Evolutionary conservation across 2,113 vertebrate genomes (phyloP), one percentile per base, ranked within the genome.

Genomic region (Motacilla alba): DNA sequence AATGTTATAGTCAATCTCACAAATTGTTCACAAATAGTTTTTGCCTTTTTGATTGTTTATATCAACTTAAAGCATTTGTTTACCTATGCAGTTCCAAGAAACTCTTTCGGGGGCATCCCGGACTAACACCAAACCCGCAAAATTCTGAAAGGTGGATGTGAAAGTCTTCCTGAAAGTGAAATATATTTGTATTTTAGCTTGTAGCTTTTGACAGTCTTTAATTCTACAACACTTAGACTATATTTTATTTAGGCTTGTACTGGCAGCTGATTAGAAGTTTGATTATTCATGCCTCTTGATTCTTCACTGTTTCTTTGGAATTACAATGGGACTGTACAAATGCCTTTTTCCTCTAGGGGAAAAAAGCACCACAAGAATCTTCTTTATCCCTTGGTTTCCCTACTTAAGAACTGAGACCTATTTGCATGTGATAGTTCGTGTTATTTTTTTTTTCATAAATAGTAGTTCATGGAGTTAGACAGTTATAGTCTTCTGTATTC

Each of bases 221-320:
- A 79, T 82, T 88, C 41, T 73, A 1, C 75, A 83, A 49, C 46
- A 93, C 86, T 88, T 92, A 74, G 52, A 79, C 89, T 74, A 63
- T 53, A 26, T 41, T 92, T 95, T 6, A 0, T 81, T 92, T 89
- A 90, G 30, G 39, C 39, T 83, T 94, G 68, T 86, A 58, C 67
- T 90, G 63, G 52, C 52, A 85, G 26, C 50, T 93, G 83, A 90
- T 67, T 90, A 67, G 26, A 88, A 67, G 31, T 31, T 83, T 90
- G 33, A 90, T 68, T 91, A 87, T 89, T 95, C 73, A 74, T 95
- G 83, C 62, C 49, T 96, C 39, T 86, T 90, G 59, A 85, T 88
- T 81, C 33, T 77, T 95, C 31, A 50, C 33, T 21, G 1, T 83
- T 88, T 92, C 69, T 83, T 62, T 89, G 60, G 59, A 86, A 81